A percentile compares a stretch with the other conserved stretches of the same genome.
These are phyloP conservation scores for Podiceps cristatus DNA, from an alignment of 2,113 vertebrate species.

Conservation along the genomic window DNA sequence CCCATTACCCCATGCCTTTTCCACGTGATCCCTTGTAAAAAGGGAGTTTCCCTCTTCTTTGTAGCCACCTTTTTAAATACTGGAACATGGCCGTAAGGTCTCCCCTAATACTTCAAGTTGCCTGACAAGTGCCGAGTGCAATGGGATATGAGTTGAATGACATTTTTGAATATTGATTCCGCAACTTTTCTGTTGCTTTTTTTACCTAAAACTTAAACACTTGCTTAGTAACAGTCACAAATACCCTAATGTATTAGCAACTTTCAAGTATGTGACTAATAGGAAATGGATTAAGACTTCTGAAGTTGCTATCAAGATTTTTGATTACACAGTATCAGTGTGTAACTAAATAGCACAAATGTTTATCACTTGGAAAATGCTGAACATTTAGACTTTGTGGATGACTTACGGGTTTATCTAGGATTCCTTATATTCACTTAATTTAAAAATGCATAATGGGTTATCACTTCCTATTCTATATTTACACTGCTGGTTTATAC, in stretches of 20 bases:
- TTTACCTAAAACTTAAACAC: neutral
- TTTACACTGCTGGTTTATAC: neutral
- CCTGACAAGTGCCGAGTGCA: rapidly evolving
- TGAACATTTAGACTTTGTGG: neutral
- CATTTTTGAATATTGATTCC: neutral
- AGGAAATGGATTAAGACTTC: neutral
- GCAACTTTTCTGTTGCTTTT: neutral
- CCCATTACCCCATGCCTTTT: neutral
- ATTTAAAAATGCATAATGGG: neutral
- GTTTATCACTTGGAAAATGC: neutral
- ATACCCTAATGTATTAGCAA: no score
- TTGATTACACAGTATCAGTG: neutral
- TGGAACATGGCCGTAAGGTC: neutral
- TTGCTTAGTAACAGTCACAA: neutral
- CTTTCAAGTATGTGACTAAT: neutral
- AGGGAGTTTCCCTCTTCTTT: neutral
- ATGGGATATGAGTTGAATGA: neutral
- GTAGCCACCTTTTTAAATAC: neutral
- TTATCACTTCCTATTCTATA: neutral
- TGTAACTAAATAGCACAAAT: neutral
- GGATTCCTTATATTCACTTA: neutral
- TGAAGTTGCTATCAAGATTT: neutral
- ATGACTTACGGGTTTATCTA: neutral
- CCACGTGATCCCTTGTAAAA: neutral
- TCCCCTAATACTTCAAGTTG: neutral